These are phyloP conservation scores for Baccha elongata DNA, from an alignment of 2,888 invertebrate species.

Conservation along the genomic window DNA sequence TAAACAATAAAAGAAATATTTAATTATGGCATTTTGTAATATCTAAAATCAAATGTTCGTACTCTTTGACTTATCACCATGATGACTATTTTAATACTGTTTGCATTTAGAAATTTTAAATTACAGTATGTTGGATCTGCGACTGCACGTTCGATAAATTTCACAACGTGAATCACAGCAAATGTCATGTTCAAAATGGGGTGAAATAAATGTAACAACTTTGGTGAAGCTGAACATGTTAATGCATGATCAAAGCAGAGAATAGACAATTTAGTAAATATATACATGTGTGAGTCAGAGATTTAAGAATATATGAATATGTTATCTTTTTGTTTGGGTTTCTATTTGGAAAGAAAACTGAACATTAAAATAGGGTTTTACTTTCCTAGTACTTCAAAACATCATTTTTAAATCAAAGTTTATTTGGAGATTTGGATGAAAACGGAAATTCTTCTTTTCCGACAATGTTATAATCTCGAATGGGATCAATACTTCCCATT, in stretches of 20 bases:
- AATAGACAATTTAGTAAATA: too few relatives aligned
- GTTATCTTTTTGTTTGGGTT: too few relatives aligned
- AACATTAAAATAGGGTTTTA: too few relatives aligned
- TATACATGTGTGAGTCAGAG: too few relatives aligned
- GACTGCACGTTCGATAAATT: neutral
- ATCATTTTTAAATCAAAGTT: too few relatives aligned
- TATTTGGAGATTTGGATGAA: too few relatives aligned
- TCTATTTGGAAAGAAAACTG: too few relatives aligned
- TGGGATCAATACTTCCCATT: too few relatives aligned
- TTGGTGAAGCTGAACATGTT: constrained; percentile 6
- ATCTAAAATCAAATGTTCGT: neutral
- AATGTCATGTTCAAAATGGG: neutral
- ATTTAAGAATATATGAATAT: too few relatives aligned
- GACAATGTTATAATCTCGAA: too few relatives aligned
- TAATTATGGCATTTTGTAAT: neutral
- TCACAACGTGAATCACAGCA: constrained; percentile 23
- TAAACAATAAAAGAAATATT: neutral
- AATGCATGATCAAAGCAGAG: neutral
- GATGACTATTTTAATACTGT: constrained; percentile 24
- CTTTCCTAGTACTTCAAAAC: too few relatives aligned
- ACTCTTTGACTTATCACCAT: constrained; percentile 56
- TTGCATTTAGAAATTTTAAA: constrained; percentile 3
- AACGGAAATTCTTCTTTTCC: too few relatives aligned
- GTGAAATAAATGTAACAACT: constrained; percentile 7
- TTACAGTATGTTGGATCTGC: constrained; percentile 16